phyloP scores from a whole-genome alignment of 2,797 vertebrate species.

The Scarus forsteni region DNA sequence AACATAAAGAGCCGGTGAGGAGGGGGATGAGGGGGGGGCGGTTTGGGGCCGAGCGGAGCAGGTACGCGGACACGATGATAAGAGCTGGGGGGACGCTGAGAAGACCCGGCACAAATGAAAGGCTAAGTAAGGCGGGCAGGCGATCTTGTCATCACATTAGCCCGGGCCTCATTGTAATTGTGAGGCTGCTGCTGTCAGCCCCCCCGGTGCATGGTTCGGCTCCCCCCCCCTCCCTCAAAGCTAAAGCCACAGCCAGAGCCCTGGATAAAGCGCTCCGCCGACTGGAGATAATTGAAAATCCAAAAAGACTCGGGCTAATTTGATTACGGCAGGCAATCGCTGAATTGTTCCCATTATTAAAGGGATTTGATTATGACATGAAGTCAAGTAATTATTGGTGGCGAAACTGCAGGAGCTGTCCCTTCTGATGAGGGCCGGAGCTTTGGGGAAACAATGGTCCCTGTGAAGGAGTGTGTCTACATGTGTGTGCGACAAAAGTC shows the following conservation, averaged over 20 bases:
- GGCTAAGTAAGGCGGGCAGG: conserved; percentile 75
- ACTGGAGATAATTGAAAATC: conserved; percentile 94
- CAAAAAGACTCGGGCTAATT: conserved; percentile 94
- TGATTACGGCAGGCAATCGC: conserved; percentile 89
- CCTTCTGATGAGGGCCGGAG: conserved; percentile 69
- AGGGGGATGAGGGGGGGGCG: conserved; percentile 18
- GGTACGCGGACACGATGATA: conserved; percentile 56
- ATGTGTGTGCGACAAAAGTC: neutral
- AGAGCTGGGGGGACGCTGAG: conserved; percentile 43
- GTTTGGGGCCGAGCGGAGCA: conserved; percentile 47
- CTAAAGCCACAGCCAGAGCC: conserved; percentile 61
- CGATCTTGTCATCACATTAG: conserved; percentile 80
- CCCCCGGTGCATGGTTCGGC: conserved; percentile 62
- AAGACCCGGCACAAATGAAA: conserved; percentile 69
- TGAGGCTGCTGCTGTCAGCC: conserved; percentile 75
- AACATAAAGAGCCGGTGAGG: conserved; percentile 41
- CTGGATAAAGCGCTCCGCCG: conserved; percentile 85
- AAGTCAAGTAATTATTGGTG: conserved; percentile 88
- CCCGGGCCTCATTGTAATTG: conserved; percentile 73
- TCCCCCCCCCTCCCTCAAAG: conserved; percentile 50
- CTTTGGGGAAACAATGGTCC: conserved; percentile 52
- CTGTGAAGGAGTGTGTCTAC: conserved; percentile 9
- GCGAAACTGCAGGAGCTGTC: conserved; percentile 80
- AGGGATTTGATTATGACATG: conserved; percentile 93
- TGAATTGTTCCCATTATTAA: conserved; percentile 93